Base-by-base conservation (phyloP, 1,140 invertebrate genomes). In the Microplitis demolitor region DNA sequence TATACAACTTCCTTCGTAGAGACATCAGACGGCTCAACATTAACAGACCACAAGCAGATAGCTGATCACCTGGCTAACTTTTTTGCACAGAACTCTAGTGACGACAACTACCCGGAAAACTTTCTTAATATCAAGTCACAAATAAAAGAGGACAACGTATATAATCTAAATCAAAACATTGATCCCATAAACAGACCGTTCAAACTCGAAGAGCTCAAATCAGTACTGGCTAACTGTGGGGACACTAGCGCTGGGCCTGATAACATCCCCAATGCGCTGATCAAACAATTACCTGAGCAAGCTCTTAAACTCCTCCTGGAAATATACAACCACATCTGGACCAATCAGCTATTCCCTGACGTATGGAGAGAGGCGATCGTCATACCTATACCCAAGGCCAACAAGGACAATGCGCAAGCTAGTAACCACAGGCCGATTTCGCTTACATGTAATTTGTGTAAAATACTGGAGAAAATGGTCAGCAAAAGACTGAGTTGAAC, bases 341-440 rank as follows among this genome's bases (percentile, higher is more conserved):
- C 39, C 5, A 61, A 74, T 0, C 54, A 74, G 24, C 24, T 70
- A 24, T 84, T 83, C 64, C 79, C 82, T 3, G 56, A 56, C 3
- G 13, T 6, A 6, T 85, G 82, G 80, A 85, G 84, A 74, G 68
- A 76, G 11, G 83, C 82, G 0, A 80, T 73, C 5, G 74, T 84
- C 4, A 78, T 85, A 16, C 72, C 80, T 1, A 82, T 87, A 37
- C 75, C 68, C 3, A 87, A 85, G 76, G 78, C 78, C 1, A 76
- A 74, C 3, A 87, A 88, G 76, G 61, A 78, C 33, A n/a, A 33
- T 37, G 14, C 35, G 1, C 37, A 61, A 13, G 14, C 56, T 5
- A 13, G 6, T 3, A 69, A 62, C 68, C 61, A 69, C n/a, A 0
- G 68, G 8, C 56, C 68, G 2, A 69, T 69, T 3, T n/a, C 56